Evolutionary conservation across 1,140 invertebrate genomes (phyloP).

Genomic region (Drosophila saltans): DNA sequence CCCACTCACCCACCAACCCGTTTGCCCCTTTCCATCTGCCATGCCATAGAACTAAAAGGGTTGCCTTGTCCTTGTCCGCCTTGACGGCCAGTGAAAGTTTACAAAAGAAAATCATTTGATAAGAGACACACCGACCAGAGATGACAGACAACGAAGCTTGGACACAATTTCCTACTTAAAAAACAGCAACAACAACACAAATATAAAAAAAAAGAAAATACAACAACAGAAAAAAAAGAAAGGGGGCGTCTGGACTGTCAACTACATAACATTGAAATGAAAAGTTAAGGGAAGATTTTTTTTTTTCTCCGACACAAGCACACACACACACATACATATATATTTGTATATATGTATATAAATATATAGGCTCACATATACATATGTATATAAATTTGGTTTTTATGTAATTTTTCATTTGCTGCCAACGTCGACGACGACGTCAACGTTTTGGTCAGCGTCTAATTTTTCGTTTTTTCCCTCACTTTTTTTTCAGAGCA

Average conservation of each 20-base stretch:
- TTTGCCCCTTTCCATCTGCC: background rate
- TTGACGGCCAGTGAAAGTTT: slow-evolving; percentile 62
- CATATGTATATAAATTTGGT: slow-evolving; percentile 64
- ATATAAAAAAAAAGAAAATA: slow-evolving; percentile 15
- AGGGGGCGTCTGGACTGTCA: slow-evolving; percentile 57
- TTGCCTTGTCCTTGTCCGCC: slow-evolving; percentile 59
- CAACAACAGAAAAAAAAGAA: slow-evolving; percentile 22
- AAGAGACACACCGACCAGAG: slow-evolving; percentile 32
- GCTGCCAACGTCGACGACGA: slow-evolving; percentile 34
- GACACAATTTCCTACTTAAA: slow-evolving; percentile 81
- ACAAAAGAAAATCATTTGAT: slow-evolving; percentile 75
- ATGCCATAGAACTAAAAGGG: slow-evolving; percentile 44
- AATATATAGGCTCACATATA: slow-evolving; percentile 16
- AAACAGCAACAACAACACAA: slow-evolving; percentile 38
- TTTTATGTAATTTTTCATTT: slow-evolving; percentile 78
- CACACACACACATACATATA: slow-evolving; percentile 29
- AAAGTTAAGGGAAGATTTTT: slow-evolving; percentile 77
- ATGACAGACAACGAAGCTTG: slow-evolving; percentile 46
- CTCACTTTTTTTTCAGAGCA: slow-evolving; percentile 44
- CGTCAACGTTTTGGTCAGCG: slow-evolving; percentile 43
- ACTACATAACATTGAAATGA: slow-evolving; percentile 75
- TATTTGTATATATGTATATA: slow-evolving; percentile 30
- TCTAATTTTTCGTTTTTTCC: slow-evolving; percentile 7
- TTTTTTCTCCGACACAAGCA: slow-evolving; percentile 35
- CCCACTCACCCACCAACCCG: background rate